Evolutionary conservation across 2,797 vertebrate species (phyloP).

Genomic region (Molothrus ater): DNA sequence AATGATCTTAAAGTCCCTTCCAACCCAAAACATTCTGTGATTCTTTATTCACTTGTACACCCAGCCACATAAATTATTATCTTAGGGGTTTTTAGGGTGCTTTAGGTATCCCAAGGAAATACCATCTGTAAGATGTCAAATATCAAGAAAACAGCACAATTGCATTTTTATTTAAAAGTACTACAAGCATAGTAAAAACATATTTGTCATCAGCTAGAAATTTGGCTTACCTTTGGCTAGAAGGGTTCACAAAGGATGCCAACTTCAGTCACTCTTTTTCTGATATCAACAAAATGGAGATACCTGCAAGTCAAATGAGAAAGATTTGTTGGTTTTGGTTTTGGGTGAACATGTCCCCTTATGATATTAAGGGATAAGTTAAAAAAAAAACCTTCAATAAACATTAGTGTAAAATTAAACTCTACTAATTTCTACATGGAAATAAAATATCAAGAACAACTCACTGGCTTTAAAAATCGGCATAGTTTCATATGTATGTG

Average conservation of each 20-base stretch:
- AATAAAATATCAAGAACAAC: neutral
- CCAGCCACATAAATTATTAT: neutral
- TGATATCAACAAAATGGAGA: conserved; percentile 18
- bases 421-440: neutral
- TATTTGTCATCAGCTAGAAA: neutral
- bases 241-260: neutral
- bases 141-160: neutral
- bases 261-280: neutral
- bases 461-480: neutral
- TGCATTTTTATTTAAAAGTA: neutral
- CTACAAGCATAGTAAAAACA: neutral
- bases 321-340: neutral
- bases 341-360: neutral
- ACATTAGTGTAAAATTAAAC: neutral
- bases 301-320: conserved; percentile 42
- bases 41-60: neutral
- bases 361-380: neutral
- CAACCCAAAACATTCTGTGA: neutral
- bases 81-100: neutral
- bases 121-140: neutral
- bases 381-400: neutral
- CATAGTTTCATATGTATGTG: neutral
- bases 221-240: conserved; percentile 56
- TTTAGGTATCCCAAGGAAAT: neutral
- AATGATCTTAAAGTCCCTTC: neutral